Base-by-base conservation (phyloP, 1,140 invertebrate genomes). In the Melanaphis sacchari region DNA sequence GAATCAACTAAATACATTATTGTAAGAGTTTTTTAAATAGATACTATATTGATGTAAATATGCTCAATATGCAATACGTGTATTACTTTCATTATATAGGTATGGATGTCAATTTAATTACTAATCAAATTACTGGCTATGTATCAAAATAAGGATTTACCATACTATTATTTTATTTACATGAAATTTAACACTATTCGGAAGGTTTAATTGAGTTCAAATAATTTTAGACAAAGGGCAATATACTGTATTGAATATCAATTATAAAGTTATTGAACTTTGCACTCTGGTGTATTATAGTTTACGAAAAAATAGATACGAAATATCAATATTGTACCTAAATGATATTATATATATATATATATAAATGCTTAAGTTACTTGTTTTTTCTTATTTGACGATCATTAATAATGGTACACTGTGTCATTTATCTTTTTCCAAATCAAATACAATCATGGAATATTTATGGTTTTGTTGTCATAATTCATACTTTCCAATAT, bases 231-330 rank as follows among this genome's bases (percentile, higher is more conserved):
- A 76, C n/a, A n/a, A n/a, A 76, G 59, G 59, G n/a, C n/a, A 76
- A 76, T n/a, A 76, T 24, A 76, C 59, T n/a, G 59, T 76, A 76
- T 76, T 76, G 15, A 76, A 76, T 36, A 76, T 76, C 59, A 76
- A 8, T 76, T 76, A 76, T 76, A n/a, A 76, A n/a, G 59, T n/a
- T 76, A 76, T 76, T 76, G 59, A 76, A 76, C 59, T 76, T 76
- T 76, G 59, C 59, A n/a, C 59, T 76, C 4, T 21, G 31, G 59
- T 76, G 9, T 18, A 76, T 76, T 76, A n/a, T n/a, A 15, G 5
- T 18, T n/a, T 18, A 36, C 59, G 59, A 76, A 59, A 59, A 31
- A 31, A 59, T 59, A 59, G 9, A 59, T 54, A 54, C 24, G 54
- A 54, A 76, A 18, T 4, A 76, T n/a, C n/a, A 76, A 15, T 76